These are phyloP conservation scores for Pemphigus obesinymphae DNA, from an alignment of 1,140 invertebrate genomes.

Conservation along the genomic window DNA sequence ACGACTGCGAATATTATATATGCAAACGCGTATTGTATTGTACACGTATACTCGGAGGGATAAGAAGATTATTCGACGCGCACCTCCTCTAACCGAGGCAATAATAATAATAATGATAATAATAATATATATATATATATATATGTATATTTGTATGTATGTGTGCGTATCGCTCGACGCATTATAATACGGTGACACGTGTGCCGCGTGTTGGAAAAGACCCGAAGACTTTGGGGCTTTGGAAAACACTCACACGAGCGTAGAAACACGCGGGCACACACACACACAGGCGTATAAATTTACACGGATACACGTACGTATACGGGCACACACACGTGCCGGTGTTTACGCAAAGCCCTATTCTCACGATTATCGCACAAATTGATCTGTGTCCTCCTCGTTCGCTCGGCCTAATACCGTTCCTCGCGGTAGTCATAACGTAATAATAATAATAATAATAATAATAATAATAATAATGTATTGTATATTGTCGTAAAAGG, in stretches of 20 bases:
- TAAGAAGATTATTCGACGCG: slow-evolving; percentile 13
- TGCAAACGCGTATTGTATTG: no score
- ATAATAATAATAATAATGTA: no score
- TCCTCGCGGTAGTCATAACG: no score
- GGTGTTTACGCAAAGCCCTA: slow-evolving; percentile 30
- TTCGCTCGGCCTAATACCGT: no score
- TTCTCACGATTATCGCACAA: slow-evolving; percentile 41
- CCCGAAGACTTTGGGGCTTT: slow-evolving; percentile 32
- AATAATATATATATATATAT: no score
- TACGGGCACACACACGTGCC: background rate
- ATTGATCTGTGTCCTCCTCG: background rate
- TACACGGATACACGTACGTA: background rate
- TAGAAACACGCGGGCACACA: background rate
- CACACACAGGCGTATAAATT: no score
- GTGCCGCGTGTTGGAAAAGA: background rate
- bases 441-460: no score
- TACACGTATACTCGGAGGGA: no score
- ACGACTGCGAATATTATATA: no score
- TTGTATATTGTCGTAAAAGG: no score
- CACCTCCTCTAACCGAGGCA: background rate
- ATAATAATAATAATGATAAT: no score
- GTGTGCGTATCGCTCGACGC: background rate
- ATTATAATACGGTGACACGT: background rate
- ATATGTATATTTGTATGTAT: no score
- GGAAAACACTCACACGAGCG: background rate